Evolutionary conservation across 2,888 invertebrate species (phyloP).

Genomic region (Pammene fasciana): DNA sequence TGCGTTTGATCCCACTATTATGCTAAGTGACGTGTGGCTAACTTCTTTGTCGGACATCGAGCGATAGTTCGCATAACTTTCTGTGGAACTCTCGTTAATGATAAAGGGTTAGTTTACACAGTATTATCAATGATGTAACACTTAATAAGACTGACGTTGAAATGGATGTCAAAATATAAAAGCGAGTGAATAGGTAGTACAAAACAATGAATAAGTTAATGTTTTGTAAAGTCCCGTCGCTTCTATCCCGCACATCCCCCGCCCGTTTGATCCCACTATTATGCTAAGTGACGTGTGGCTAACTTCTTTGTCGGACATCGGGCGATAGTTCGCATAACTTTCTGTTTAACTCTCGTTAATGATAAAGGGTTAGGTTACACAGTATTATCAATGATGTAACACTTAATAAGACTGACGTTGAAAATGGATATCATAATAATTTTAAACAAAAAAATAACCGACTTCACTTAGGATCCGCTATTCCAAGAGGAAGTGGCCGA

Average conservation of each 20-base stretch:
- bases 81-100: slow-evolving; percentile 43
- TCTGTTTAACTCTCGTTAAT: slow-evolving; percentile 43
- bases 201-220: too few species aligned
- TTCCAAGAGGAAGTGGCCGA: too few species aligned
- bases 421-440: too few species aligned
- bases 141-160: too few species aligned
- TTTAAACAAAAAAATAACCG: too few species aligned
- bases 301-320: slow-evolving; percentile 77
- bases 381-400: too few species aligned
- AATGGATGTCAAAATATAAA: too few species aligned
- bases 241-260: too few species aligned
- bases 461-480: too few species aligned
- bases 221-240: too few species aligned
- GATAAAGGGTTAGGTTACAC: slow-evolving; percentile 40
- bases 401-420: too few species aligned
- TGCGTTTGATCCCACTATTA: slow-evolving; percentile 58
- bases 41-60: slow-evolving; percentile 76
- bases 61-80: slow-evolving; percentile 68
- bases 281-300: slow-evolving; percentile 76
- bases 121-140: background rate
- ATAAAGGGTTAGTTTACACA: slow-evolving; percentile 38
- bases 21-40: slow-evolving; percentile 76
- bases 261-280: slow-evolving; percentile 51
- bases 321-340: slow-evolving; percentile 69
- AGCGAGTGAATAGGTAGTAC: too few species aligned